Base-by-base conservation (phyloP, 2,113 vertebrate genomes). In the Spea bombifrons region DNA sequence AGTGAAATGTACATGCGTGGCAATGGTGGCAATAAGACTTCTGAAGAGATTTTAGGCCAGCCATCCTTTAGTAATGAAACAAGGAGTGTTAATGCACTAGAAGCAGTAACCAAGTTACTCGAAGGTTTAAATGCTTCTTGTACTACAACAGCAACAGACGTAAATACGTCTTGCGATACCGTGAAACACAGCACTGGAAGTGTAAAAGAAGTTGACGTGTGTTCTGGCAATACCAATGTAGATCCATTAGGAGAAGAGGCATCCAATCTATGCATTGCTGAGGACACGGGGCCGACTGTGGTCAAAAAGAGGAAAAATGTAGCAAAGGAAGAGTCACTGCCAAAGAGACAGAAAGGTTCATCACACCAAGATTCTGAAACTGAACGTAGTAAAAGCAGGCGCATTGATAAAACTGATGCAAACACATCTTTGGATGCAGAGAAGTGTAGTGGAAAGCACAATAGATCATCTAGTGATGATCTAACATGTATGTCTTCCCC, bases 341-440 rank as follows among this genome's bases (percentile, higher is more conserved):
- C 78, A 84, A 92, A 86, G 88, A 91, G 83, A 84, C 91, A 64
- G 94, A 90, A 83, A 89, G 76, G 3, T 1, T 83, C 72, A 16
- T 69, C 69, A 12, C 55, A 83, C 4, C 1, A 79, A 81, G 89
- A 84, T 68, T 80, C 78, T 80, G 78, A 9, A 65, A 83, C 8
- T 81, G 80, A 85, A 48, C 46, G 47, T 6, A 50, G 61, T 49
- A 30, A 53, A 16, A 17, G 52, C 5, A 17, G 30, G 57, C 12
- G 30, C 50, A 67, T 17, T 30, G 57, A 92, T 91, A 84, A 88
- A 78, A 73, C 87, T 88, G 70, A 75, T 81, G 88, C 88, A 80
- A 80, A 47, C 48, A 84, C 88, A 7, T 16, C 6, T 9, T 85
- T 83, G 59, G 47, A 5, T 3, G 71, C 45, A 67, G 86, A 86